These are phyloP conservation scores for Micromussa lordhowensis DNA, from an alignment of 92 coral and sea anemone species.

Conservation along the genomic window DNA sequence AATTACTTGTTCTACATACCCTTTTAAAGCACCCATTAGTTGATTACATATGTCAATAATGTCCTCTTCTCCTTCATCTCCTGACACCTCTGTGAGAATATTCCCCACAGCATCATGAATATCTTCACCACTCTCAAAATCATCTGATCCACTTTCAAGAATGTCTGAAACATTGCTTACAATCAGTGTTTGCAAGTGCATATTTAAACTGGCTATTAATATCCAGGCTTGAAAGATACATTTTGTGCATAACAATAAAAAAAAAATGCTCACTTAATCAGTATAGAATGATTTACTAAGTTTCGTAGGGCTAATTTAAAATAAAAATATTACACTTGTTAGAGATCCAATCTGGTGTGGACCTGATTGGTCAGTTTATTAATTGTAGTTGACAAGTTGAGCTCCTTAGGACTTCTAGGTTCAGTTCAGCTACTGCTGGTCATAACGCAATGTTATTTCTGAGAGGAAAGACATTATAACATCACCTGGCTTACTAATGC, in stretches of 20 bases:
- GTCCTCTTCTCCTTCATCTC: conserved; percentile 59
- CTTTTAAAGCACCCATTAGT: conserved; percentile 64
- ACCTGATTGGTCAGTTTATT: neutral
- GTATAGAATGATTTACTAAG: neutral
- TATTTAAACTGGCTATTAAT: neutral
- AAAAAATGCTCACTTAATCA: no score
- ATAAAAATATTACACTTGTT: no score
- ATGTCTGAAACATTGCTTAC: conserved; percentile 52
- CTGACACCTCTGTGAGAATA: conserved; percentile 77
- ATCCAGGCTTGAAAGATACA: neutral
- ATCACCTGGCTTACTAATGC: no score
- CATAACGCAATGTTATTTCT: no score
- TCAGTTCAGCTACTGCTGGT: no score
- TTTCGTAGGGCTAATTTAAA: neutral
- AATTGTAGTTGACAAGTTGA: no score
- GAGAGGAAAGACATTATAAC: no score
- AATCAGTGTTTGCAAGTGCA: neutral
- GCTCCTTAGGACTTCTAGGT: neutral
- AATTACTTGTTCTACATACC: conserved; percentile 30
- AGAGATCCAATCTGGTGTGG: no score
- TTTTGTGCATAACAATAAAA: no score
- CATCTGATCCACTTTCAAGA: conserved; percentile 74
- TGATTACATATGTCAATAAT: conserved; percentile 73
- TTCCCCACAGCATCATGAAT: conserved; percentile 86
- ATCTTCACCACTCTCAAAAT: conserved; percentile 85